Evolutionary conservation across 2,888 invertebrate species (phyloP).

Genomic region (Campoletis raptor): DNA sequence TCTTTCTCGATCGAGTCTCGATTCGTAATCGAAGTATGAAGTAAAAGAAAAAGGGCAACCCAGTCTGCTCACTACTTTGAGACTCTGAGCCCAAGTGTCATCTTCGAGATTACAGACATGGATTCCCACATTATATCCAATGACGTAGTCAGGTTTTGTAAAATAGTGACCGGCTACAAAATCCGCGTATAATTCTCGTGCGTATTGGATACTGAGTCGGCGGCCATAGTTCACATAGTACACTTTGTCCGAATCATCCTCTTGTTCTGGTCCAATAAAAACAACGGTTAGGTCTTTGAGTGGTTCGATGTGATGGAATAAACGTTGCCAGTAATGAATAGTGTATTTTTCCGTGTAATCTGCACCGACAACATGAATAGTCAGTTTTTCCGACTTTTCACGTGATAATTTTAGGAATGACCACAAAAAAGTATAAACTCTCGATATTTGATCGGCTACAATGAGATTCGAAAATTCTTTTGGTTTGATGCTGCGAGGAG

Average conservation of each 20-base stretch:
- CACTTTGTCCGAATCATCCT: neutral
- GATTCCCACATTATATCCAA: conserved; percentile 80
- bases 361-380: conserved; percentile 82
- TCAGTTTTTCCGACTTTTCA: conserved; percentile 54
- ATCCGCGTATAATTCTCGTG: conserved; percentile 71
- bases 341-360: conserved; percentile 77
- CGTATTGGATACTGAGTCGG: neutral
- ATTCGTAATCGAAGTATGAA: conserved; percentile 75
- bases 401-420: conserved; percentile 73
- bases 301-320: conserved; percentile 77
- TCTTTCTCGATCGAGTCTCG: conserved; percentile 74
- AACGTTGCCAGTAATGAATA: conserved; percentile 79
- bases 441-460: conserved; percentile 76
- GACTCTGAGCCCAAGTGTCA: conserved; percentile 4
- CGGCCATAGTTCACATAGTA: neutral
- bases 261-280: conserved; percentile 15
- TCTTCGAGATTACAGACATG: conserved; percentile 75
- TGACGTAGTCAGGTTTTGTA: conserved; percentile 75
- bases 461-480: neutral
- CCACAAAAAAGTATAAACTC: conserved; percentile 78
- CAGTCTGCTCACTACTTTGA: conserved; percentile 60
- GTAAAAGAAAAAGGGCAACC: conserved; percentile 78
- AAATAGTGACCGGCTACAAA: conserved; percentile 72
- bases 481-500: neutral
- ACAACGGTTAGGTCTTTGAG: neutral